phyloP scores from a whole-genome alignment of 1,140 invertebrate species.

The Pseudoatta argentina region DNA sequence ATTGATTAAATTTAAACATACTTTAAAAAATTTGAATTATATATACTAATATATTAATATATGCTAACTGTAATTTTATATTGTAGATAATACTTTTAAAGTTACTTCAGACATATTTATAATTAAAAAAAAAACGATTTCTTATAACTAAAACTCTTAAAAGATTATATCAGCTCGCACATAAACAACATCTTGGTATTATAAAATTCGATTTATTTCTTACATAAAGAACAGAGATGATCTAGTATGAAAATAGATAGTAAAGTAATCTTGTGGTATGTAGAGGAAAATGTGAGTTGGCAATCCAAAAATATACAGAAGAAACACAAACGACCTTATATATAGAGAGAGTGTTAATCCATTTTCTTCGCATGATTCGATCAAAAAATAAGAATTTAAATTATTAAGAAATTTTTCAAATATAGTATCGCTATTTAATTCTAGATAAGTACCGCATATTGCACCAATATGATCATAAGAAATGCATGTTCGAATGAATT shows the following conservation, averaged over 20 bases:
- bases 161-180: not conserved
- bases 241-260: slow-evolving; percentile 81
- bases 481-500: slow-evolving; percentile 52
- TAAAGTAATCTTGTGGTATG: slow-evolving; percentile 82
- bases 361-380: slow-evolving; percentile 4
- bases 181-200: slow-evolving; percentile 21
- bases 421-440: slow-evolving; percentile 52
- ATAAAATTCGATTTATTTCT: slow-evolving; percentile 48
- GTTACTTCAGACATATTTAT: not conserved
- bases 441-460: slow-evolving; percentile 23
- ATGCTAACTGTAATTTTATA: not conserved
- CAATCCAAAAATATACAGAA: slow-evolving; percentile 82
- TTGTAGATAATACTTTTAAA: not conserved
- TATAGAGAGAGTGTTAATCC: not conserved
- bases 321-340: slow-evolving; percentile 75
- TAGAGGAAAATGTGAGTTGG: slow-evolving; percentile 82
- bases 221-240: slow-evolving; percentile 70
- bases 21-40: not conserved
- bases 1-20: not conserved
- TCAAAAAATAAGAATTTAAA: not conserved
- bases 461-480: slow-evolving; percentile 58
- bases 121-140: not conserved
- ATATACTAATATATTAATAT: too few relatives aligned
- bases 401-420: not conserved
- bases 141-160: not conserved